Percentiles rank a stretch among this genome's conserved stretches.
These are phyloP conservation scores for Brachylomia viminalis DNA, from an alignment of 2,888 invertebrate genomes.

Conservation along the genomic window DNA sequence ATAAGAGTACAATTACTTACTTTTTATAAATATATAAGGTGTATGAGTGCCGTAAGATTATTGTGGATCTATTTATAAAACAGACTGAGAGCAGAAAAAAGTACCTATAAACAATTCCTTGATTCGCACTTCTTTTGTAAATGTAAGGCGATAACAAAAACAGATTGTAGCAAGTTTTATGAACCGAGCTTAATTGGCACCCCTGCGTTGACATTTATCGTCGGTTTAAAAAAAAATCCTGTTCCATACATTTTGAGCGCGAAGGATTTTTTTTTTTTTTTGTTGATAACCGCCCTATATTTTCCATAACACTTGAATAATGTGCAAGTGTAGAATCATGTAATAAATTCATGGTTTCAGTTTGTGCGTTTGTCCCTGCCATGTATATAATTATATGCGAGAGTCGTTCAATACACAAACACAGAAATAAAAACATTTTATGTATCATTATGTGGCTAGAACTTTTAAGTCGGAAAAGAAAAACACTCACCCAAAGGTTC, in stretches of 20 bases:
- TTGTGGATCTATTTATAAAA: conserved; percentile 18
- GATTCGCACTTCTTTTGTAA: not conserved
- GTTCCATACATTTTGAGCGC: too few relatives aligned
- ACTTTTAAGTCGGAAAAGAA: not conserved
- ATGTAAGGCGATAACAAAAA: not conserved
- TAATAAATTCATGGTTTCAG: too few relatives aligned
- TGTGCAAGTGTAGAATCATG: too few relatives aligned
- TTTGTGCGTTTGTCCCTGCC: too few relatives aligned
- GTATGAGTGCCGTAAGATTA: conserved; percentile 26
- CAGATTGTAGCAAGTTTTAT: too few relatives aligned
- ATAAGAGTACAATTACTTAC: conserved; percentile 43
- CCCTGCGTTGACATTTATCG: too few relatives aligned
- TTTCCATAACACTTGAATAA: too few relatives aligned
- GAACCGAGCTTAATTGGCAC: too few relatives aligned
- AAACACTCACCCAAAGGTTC: conserved; percentile 85
- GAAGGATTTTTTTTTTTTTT: too few relatives aligned
- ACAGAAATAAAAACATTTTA: not conserved
- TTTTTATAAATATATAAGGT: conserved; percentile 24
- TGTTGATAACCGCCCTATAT: too few relatives aligned
- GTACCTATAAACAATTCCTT: conserved; percentile 3
- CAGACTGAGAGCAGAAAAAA: not conserved
- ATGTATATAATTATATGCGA: too few relatives aligned
- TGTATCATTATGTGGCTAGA: not conserved
- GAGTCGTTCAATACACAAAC: not conserved
- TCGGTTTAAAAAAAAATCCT: too few relatives aligned